Conservation (phyloP, 2,797 vertebrate species). For the Gallirallus australis region DNA sequence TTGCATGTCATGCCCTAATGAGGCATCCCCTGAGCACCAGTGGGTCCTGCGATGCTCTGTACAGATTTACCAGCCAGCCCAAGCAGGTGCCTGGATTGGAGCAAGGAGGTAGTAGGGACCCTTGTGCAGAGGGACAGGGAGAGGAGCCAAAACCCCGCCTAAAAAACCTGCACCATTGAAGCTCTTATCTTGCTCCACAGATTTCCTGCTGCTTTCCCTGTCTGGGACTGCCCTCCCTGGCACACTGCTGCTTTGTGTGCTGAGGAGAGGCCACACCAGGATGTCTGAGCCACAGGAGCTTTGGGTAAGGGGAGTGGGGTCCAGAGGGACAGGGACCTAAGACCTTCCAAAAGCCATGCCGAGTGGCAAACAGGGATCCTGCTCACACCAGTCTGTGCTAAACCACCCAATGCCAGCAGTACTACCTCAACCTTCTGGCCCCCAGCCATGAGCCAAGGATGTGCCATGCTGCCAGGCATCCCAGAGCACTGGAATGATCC, state of each 20-base stretch:
- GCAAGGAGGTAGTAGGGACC: neutral
- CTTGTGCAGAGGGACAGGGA: fast-evolving
- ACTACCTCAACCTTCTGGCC: fast-evolving
- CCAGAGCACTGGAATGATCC: neutral
- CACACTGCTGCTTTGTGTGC: neutral
- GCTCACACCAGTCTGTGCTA: fast-evolving
- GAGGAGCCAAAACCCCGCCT: neutral
- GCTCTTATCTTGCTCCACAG: neutral
- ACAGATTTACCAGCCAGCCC: neutral
- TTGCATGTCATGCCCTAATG: fast-evolving
- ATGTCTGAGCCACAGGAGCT: neutral
- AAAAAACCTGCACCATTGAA: too few species aligned
- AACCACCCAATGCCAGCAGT: neutral
- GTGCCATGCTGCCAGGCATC: neutral
- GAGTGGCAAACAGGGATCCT: neutral
- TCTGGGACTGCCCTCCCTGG: neutral
- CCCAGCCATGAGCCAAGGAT: neutral
- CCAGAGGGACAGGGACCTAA: neutral
- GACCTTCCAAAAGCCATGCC: neutral
- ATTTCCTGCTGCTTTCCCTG: slow-evolving; percentile 2
- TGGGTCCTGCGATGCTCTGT: fast-evolving
- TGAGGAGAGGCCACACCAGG: fast-evolving
- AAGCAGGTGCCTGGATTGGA: neutral
- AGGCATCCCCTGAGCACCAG: neutral
- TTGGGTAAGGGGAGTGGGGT: neutral